These are phyloP conservation scores for Pampus argenteus DNA, from an alignment of 2,797 vertebrate species.

Conservation along the genomic window DNA sequence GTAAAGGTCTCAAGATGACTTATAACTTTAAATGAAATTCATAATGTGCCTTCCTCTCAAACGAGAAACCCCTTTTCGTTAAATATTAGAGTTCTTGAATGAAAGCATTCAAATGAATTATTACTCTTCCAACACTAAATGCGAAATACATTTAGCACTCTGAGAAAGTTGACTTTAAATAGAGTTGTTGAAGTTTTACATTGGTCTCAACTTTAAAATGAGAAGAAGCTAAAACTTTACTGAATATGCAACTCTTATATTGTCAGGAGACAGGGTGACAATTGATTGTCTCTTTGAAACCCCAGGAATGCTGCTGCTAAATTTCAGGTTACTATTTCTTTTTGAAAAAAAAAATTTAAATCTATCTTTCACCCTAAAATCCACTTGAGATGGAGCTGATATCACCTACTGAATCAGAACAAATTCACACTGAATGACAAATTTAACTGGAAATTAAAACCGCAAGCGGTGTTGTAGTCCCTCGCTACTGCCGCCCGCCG, in stretches of 20 bases:
- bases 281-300: slow-evolving; percentile 46
- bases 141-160: slow-evolving; percentile 39
- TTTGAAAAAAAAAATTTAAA: no score
- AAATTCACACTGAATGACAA: slow-evolving; percentile 29
- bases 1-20: slow-evolving; percentile 46
- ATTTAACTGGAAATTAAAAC: slow-evolving; percentile 34
- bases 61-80: slow-evolving; percentile 23
- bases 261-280: slow-evolving; percentile 30
- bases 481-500: no score
- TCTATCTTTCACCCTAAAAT: slow-evolving; percentile 27
- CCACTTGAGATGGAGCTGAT: slow-evolving; percentile 26
- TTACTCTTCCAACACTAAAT: slow-evolving; percentile 15
- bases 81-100: slow-evolving; percentile 42
- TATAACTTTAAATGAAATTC: slow-evolving; percentile 40
- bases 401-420: slow-evolving; percentile 29
- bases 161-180: slow-evolving; percentile 28
- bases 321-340: slow-evolving; percentile 10
- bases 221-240: slow-evolving; percentile 33
- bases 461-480: no score
- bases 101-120: slow-evolving; percentile 39
- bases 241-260: slow-evolving; percentile 1
- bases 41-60: slow-evolving; percentile 20
- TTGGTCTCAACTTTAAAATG: slow-evolving; percentile 31
- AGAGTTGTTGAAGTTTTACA: slow-evolving; percentile 39
- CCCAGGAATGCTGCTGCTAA: background rate